Evolutionary conservation across 2,797 vertebrate genomes (phyloP).

Genomic region (Cephalopachus bancanus): DNA sequence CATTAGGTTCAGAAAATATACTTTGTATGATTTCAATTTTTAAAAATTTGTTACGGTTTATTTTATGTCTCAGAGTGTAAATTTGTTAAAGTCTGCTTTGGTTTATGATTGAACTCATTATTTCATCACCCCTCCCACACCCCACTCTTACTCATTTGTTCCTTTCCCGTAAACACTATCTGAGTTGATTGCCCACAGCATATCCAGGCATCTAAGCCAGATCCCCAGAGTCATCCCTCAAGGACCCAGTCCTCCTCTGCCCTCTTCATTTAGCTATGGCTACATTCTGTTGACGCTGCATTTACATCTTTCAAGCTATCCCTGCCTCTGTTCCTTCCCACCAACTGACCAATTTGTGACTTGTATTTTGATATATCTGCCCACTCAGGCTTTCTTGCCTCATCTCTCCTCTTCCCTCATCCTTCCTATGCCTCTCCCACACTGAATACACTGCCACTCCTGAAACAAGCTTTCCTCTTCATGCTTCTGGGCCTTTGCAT

Average conservation of each 20-base stretch:
- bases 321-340: too few relatives aligned
- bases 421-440: not conserved
- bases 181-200: not conserved
- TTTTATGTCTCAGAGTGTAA: too few relatives aligned
- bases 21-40: too few relatives aligned
- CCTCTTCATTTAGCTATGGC: not conserved
- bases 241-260: not conserved
- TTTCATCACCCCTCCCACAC: not conserved
- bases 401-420: not conserved
- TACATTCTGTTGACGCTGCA: not conserved
- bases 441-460: not conserved
- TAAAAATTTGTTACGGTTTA: too few relatives aligned
- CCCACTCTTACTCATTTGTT: not conserved
- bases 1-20: not conserved
- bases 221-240: not conserved
- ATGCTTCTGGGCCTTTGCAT: not conserved
- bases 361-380: too few relatives aligned
- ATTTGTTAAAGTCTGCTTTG: not conserved
- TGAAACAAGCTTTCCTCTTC: not conserved
- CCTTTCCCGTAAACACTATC: not conserved
- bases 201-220: not conserved
- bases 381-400: not conserved
- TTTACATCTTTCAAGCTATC: too few relatives aligned
- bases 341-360: too few relatives aligned
- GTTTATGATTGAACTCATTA: not conserved